A percentile compares a stretch with the other conserved stretches of the same genome.
phyloP scores from a whole-genome alignment of 2,888 invertebrate genomes.

The Hetaerina titia region DNA sequence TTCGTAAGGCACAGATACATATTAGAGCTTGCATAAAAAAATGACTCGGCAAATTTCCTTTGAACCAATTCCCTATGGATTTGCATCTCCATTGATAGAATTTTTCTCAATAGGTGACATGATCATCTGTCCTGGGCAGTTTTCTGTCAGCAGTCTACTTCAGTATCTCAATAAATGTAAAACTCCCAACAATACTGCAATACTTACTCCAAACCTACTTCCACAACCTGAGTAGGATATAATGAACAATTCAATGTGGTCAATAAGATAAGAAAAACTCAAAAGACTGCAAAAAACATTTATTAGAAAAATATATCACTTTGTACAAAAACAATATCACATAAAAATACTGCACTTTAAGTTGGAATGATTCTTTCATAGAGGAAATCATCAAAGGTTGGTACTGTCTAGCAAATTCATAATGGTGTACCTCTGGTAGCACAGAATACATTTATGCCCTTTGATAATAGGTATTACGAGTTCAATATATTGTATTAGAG shows the following conservation, averaged over 20 bases:
- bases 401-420: not conserved
- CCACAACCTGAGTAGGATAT: too few relatives aligned
- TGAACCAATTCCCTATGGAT: too few relatives aligned
- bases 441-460: not conserved
- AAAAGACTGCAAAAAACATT: not conserved
- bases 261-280: not conserved
- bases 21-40: not conserved
- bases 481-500: not conserved
- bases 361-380: not conserved
- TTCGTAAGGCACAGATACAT: too few relatives aligned
- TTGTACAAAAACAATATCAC: not conserved
- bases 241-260: too few relatives aligned
- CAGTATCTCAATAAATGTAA: too few relatives aligned
- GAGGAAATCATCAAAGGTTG: not conserved
- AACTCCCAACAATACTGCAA: too few relatives aligned
- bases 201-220: too few relatives aligned
- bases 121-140: too few relatives aligned
- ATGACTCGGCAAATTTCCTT: too few relatives aligned
- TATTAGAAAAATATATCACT: conserved; percentile 11
- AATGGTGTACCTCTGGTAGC: not conserved
- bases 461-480: not conserved
- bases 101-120: too few relatives aligned
- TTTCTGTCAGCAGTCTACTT: too few relatives aligned
- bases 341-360: not conserved
- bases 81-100: too few relatives aligned